Base-by-base conservation (phyloP, 2,113 vertebrate genomes). In the Nycticorax nycticorax region DNA sequence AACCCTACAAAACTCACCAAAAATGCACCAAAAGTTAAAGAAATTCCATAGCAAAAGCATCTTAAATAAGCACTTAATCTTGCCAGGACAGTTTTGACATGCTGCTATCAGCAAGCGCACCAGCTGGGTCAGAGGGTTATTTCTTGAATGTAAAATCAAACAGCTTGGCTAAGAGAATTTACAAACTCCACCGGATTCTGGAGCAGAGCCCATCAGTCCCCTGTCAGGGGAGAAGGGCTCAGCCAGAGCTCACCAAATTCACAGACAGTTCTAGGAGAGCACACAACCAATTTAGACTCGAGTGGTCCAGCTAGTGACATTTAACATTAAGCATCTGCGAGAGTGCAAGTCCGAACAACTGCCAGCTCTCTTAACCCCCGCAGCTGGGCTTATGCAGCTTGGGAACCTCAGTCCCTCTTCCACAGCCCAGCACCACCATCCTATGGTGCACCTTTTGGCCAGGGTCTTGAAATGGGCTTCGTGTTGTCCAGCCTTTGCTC, bases 311-410 rank as follows among this genome's bases (percentile, higher is more conserved):
- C 33, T 35, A 5, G 33, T 68, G n/a, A 11, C 53, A 52, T 39
- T 85, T 43, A 53, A 74, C 37, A 48, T 88, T 16, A 39, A 28
- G 7, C 21, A 18, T 12, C 43, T 48, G 30, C 53, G 75, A 72
- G 23, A 53, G 27, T 2, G 4, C 14, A 60, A 60, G 39, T 10
- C 33, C 8, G 1, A 77, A 47, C 20, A 43, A 28, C 22, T 57
- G 35, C 22, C 55, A 59, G 39, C 28, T 60, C 45, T 88, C 45
- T 33, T 18, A 83, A 73, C 6, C 8, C 27, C 45, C 59, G n/a
- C 30, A 6, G 3, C 2, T 10, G 12, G 10, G 14, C 6, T 94
- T 53, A 19, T 0, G 4, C 26, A n/a, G 20, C 23, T 24, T 37
- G 45, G 62, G 41, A 60, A n/a, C 27, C 35, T n/a, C 66, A 32